Base-by-base conservation (phyloP, 2,888 invertebrate genomes). In the Graphium colonna region DNA sequence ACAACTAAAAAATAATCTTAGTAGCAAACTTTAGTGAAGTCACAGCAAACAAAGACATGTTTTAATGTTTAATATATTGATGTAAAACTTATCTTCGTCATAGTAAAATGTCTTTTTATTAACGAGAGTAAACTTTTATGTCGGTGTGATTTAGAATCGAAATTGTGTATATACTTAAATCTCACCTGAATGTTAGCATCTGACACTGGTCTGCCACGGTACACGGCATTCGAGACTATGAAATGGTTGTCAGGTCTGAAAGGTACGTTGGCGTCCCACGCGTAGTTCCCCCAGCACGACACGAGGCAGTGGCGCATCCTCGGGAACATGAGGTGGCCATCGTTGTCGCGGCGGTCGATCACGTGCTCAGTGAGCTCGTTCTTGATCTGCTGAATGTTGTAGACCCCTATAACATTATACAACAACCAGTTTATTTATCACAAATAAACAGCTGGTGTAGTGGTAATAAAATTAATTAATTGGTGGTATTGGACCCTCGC, bases 201-300 rank as follows among this genome's bases (percentile, higher is more conserved):
- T 15, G 91, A 92, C 3, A 96, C 92, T 0, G 92, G 91, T 7
- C 95, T 87, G 9, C 95, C 94, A 56, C 94, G 92, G 68, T 93
- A 94, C 10, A 91, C 91, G 26, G 90, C 89, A 1, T 92, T 92
- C 2, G 93, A 92, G 0, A 92, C 76, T 9, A 94, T 78, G 7
- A 95, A 81, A 66, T 96, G 95, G 71, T 95, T 94, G 54, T 95
- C 93, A 39, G 94, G 77, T 46, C 91, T 82, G 72, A 94, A 94
- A 33, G 90, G 79, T 0, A 86, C 82, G 33, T 86, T 79, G 4
- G 77, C 77, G 65, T 91, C 91, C 96, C 96, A 96, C 0, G 94
- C 95, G 72, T 96, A 96, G 60, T 93, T 92, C 0, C 95, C 95
- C 92, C 94, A 95, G 65, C 93, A 92, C 0, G 93, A 93, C 0